phyloP scores from a whole-genome alignment of 2,888 invertebrate genomes.

The Drosophila multiciliata region DNA sequence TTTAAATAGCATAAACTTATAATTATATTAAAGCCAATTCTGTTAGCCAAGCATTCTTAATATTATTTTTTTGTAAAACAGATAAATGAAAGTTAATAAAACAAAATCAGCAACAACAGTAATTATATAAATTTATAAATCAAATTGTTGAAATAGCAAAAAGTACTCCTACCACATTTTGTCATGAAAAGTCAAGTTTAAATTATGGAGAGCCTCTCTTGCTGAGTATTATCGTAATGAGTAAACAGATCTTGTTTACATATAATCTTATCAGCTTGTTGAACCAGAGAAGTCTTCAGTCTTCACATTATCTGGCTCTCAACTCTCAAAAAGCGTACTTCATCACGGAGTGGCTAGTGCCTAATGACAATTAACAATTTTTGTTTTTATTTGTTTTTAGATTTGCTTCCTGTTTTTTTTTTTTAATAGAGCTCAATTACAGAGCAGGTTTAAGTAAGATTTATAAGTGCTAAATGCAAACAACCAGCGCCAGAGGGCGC shows the following conservation, averaged over 20 bases:
- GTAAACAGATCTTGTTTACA: not conserved
- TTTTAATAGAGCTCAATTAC: constrained; percentile 76
- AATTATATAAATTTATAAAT: not conserved
- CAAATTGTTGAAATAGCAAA: not conserved
- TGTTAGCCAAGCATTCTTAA: not conserved
- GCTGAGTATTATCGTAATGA: not conserved
- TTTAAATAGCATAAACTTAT: not conserved
- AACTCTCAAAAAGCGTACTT: constrained; percentile 6
- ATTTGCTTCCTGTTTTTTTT: constrained; percentile 35
- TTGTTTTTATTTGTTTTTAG: constrained; percentile 50
- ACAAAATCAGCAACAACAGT: not conserved
- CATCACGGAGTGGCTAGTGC: constrained; percentile 4
- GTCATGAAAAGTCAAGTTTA: not conserved
- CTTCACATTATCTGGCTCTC: constrained; percentile 17
- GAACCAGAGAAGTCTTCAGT: constrained; percentile 15
- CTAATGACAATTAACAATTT: constrained; percentile 67
- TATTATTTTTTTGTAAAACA: not conserved
- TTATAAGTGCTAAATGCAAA: constrained; percentile 58
- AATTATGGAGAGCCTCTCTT: not conserved
- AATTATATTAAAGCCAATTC: not conserved
- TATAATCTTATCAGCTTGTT: constrained; percentile 5
- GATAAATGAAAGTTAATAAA: not conserved
- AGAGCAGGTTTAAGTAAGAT: constrained; percentile 71
- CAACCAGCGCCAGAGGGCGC: constrained; percentile 41
- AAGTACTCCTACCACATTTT: not conserved